phyloP scores from a whole-genome alignment of 1,140 invertebrate genomes.

The Drosophila insularis region DNA sequence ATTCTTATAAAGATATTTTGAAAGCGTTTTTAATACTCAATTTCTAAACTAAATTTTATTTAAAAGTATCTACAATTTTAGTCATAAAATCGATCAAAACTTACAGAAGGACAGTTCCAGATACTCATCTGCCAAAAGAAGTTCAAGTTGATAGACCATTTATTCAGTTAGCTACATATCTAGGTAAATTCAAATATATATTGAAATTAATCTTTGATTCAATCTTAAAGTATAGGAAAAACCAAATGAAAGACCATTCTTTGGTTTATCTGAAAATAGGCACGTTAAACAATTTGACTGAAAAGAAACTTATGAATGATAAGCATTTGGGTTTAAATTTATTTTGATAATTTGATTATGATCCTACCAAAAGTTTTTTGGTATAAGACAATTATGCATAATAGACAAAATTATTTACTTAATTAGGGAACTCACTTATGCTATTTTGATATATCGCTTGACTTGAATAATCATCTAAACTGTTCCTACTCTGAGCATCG shows the following conservation, averaged over 20 bases:
- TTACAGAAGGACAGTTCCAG: no score
- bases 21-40: no score
- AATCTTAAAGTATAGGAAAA: no score
- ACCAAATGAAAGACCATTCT: no score
- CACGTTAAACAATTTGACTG: background rate
- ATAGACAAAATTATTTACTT: conserved; percentile 4
- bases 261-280: no score
- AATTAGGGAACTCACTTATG: conserved; percentile 7
- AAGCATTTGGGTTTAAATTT: background rate
- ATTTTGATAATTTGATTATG: conserved; percentile 2
- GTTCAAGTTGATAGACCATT: no score
- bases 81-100: no score
- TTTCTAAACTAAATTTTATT: no score
- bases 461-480: conserved; percentile 14
- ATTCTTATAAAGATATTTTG: no score
- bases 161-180: background rate
- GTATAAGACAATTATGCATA: conserved; percentile 4
- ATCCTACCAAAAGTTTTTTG: background rate
- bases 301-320: background rate
- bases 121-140: no score
- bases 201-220: no score
- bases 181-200: background rate
- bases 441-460: conserved; percentile 5
- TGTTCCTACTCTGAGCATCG: conserved; percentile 1
- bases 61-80: no score